Percentiles rank a stretch among this genome's conserved stretches.
Conservation (phyloP, 1,140 invertebrate genomes). For the Hermetia illucens region DNA sequence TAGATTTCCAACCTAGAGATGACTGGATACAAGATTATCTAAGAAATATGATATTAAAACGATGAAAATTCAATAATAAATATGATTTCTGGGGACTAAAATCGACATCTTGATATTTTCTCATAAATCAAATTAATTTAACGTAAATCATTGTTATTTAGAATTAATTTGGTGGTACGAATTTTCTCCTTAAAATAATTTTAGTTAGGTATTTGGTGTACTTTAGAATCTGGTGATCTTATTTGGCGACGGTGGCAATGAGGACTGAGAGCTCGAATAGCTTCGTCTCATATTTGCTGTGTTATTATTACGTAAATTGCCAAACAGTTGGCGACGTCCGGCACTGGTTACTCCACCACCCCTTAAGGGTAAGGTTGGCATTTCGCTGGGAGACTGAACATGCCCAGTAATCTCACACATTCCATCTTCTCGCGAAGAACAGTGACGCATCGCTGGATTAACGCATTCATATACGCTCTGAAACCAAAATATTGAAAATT, state of each 20-base stretch:
- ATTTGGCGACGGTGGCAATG: conserved; percentile 20
- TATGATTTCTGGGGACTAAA: no score
- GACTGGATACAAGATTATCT: no score
- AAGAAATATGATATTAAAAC: no score
- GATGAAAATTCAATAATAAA: no score
- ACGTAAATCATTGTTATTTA: no score
- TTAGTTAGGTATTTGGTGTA: no score
- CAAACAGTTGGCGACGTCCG: conserved; percentile 24
- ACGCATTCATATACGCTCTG: conserved; percentile 30
- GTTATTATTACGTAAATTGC: conserved; percentile 28
- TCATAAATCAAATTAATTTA: no score
- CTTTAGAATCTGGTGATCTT: conserved; percentile 28
- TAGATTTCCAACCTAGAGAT: no score
- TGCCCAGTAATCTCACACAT: conserved; percentile 8
- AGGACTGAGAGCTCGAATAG: conserved; percentile 19
- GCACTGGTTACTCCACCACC: conserved; percentile 16
- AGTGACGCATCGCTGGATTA: conserved; percentile 28
- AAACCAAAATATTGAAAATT: background rate
- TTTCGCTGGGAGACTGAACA: conserved; percentile 25
- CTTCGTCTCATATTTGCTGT: conserved; percentile 25
- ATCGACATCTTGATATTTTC: no score
- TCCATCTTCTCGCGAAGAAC: conserved; percentile 17
- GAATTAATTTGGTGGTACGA: no score
- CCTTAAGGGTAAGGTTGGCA: conserved; percentile 26
- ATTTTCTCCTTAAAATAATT: no score